These are phyloP conservation scores for Phytoseiulus persimilis DNA, from an alignment of 2,888 invertebrate species.

Conservation along the genomic window DNA sequence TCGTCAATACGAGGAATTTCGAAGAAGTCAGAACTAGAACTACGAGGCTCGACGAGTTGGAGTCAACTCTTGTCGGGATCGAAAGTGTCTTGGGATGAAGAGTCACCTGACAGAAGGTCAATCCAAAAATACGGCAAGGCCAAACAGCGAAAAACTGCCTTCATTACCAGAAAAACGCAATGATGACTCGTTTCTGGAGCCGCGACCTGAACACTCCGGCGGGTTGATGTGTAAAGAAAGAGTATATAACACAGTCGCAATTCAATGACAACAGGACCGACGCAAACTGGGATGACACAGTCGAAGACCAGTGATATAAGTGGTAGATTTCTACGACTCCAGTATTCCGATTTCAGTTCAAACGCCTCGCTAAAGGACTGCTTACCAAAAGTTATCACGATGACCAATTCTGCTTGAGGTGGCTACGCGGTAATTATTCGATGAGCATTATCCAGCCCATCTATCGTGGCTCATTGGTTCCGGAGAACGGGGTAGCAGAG, in stretches of 20 bases:
- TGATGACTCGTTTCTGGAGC: not conserved
- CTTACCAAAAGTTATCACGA: constrained; percentile 10
- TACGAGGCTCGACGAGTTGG: not conserved
- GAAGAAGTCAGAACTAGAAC: too few species aligned
- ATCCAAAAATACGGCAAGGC: not conserved
- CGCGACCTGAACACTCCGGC: not conserved
- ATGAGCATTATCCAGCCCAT: not conserved
- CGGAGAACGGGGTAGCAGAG: not conserved
- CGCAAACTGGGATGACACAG: not conserved
- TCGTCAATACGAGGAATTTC: too few species aligned
- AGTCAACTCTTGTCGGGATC: not conserved
- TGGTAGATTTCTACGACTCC: too few species aligned
- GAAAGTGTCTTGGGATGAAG: not conserved
- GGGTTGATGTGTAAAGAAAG: not conserved
- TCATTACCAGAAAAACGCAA: not conserved
- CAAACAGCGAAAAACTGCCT: not conserved
- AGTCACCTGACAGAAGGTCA: not conserved
- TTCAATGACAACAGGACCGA: not conserved
- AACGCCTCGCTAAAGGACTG: not conserved
- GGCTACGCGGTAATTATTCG: constrained; percentile 18
- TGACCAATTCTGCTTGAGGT: not conserved
- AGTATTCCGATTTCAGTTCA: constrained; percentile 1
- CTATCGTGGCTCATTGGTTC: not conserved
- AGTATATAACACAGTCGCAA: not conserved
- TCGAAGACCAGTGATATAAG: too few species aligned